Percentiles rank a stretch among this genome's conserved stretches.
phyloP scores from a whole-genome alignment of 2,113 vertebrate species.

The Pygoscelis adeliae region DNA sequence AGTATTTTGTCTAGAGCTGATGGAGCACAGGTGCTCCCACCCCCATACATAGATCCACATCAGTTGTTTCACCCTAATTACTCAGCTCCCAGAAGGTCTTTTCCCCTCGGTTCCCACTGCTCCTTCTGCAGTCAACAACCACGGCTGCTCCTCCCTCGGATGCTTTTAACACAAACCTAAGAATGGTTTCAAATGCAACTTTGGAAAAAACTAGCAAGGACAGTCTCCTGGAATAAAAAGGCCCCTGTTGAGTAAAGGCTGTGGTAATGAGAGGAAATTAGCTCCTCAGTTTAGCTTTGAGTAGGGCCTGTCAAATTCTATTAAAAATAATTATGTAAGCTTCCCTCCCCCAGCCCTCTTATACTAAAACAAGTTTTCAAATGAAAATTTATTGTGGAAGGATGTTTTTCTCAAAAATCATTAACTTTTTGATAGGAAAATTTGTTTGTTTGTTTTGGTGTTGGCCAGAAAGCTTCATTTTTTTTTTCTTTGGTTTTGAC shows the following conservation, averaged over 20 bases:
- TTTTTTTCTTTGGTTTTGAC: background rate
- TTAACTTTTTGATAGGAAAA: background rate
- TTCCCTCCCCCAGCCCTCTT: background rate
- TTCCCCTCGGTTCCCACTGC: background rate
- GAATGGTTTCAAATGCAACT: background rate
- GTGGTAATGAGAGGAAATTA: background rate
- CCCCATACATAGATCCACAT: background rate
- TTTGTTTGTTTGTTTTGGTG: background rate
- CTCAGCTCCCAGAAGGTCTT: background rate
- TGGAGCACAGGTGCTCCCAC: background rate
- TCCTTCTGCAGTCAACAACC: background rate
- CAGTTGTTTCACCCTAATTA: background rate
- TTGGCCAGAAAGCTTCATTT: background rate
- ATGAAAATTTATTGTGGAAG: background rate
- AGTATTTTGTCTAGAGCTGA: background rate
- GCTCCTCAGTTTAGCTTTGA: background rate
- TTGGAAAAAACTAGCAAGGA: background rate
- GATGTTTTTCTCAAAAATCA: background rate
- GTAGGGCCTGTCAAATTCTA: background rate
- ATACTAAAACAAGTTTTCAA: background rate
- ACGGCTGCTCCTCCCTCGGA: rapidly evolving
- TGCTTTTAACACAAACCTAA: background rate
- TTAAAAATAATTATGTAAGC: background rate
- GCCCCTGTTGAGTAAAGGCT: background rate
- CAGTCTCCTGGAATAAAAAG: background rate